Evolutionary conservation across 2,113 vertebrate species (phyloP), one percentile per base, ranked within the genome.

Genomic region (Tyrannus savana): DNA sequence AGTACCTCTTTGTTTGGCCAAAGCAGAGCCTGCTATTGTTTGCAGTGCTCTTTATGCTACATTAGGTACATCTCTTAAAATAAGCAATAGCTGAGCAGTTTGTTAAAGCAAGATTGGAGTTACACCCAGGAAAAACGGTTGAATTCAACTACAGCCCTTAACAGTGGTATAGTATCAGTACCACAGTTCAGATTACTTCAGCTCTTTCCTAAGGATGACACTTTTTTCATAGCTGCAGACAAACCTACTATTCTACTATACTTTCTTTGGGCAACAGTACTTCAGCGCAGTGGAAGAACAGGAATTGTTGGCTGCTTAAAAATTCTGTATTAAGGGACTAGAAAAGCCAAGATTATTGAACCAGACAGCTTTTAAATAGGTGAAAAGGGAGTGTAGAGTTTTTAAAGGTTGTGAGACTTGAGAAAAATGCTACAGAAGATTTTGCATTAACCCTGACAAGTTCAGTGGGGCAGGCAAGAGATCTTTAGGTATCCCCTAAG

Each of bases 361-460:
- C 33, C 31, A n/a, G 50, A 47, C 41, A 90, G 22, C 22, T 85
- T 55, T 79, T 52, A 71, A 90, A 44, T 8, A 72, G 22, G 30
- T 19, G 5, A 25, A 64, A 78, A 84, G 3, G 9, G 10, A 47
- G 9, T 0, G 0, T 0, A 33, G 12, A 19, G 22, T n/a, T 80
- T 74, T 44, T 47, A 55, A 85, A 79, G 24, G 49, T 64, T 68
- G 16, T 1, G 0, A 0, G 2, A 66, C 14, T 47, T 42, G n/a
- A 82, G 37, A 66, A 86, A 63, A 87, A 66, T 2, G 2, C 11
- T 53, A 39, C 24, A 49, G 33, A 12, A 79, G 9, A 52, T 91
- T 88, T 69, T 69, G 49, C 41, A 75, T 81, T n/a, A 56, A 71
- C 37, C 16, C 16, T 28, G 37, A 31, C 33, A 88, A 86, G 9